Evolutionary conservation across 1,140 invertebrate genomes (phyloP).

Genomic region (Bombyx mori): DNA sequence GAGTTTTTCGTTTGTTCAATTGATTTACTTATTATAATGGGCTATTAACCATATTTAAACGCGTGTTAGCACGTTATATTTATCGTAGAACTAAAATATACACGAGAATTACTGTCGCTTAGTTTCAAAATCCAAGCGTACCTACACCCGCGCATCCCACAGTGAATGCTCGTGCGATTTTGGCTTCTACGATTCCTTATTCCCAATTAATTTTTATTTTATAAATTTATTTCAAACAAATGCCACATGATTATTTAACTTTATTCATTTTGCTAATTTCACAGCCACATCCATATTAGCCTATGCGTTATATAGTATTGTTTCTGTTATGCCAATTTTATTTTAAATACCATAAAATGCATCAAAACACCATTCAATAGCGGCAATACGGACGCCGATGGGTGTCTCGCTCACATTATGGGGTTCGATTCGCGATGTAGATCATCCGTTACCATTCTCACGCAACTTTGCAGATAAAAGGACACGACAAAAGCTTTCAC

Average conservation of each 20-base stretch:
- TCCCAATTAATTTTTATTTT: not conserved
- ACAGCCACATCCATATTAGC: conserved; percentile 70
- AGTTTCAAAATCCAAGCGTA: not conserved
- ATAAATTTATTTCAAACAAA: conserved; percentile 25
- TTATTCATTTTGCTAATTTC: conserved; percentile 64
- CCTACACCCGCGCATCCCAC: not conserved
- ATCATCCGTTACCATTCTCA: no score
- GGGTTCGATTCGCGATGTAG: no score
- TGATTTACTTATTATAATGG: conserved; percentile 68
- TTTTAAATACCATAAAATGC: conserved; percentile 56
- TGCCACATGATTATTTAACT: conserved; percentile 58
- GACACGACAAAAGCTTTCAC: no score
- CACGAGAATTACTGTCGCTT: no score
- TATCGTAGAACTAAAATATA: no score
- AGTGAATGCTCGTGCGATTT: not conserved
- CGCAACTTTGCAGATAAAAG: no score
- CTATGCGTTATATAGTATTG: conserved; percentile 69
- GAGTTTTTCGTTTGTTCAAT: conserved; percentile 51
- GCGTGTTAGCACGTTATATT: not conserved
- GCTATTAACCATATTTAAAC: conserved; percentile 36
- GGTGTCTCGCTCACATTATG: no score
- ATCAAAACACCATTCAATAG: conserved; percentile 68
- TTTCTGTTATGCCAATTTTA: conserved; percentile 67
- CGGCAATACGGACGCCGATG: conserved; percentile 32
- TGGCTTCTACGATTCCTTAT: not conserved